Conservation (phyloP, 2,888 invertebrate species). For the Pheosia gnoma region DNA sequence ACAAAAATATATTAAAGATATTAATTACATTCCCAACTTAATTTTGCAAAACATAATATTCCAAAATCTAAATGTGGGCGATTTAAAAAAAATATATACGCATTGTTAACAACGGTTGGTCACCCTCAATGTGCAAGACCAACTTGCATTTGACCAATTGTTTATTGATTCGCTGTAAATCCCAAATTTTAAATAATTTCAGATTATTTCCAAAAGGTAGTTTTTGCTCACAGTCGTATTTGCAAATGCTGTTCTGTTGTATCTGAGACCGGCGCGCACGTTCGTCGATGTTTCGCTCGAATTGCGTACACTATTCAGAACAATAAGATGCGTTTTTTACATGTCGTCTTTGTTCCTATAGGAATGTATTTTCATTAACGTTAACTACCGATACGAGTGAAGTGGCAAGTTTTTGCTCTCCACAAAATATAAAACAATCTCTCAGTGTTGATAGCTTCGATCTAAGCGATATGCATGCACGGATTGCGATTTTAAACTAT, state of each 20-base stretch:
- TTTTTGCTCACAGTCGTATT: constrained; percentile 51
- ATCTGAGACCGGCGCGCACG: constrained; percentile 36
- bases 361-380: constrained; percentile 44
- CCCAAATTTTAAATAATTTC: constrained; percentile 11
- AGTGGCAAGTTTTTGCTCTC: constrained; percentile 39
- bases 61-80: too few relatives aligned
- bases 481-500: constrained; percentile 38
- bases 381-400: constrained; percentile 37
- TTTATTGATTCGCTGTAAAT: too few relatives aligned
- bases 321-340: constrained; percentile 51
- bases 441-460: constrained; percentile 30
- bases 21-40: too few relatives aligned
- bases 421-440: constrained; percentile 30
- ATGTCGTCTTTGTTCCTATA: constrained; percentile 44
- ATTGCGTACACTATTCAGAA: constrained; percentile 48
- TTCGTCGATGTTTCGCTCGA: constrained; percentile 46
- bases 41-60: too few relatives aligned
- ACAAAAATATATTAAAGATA: too few relatives aligned
- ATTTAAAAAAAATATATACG: too few relatives aligned
- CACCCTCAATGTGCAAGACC: too few relatives aligned
- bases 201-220: constrained; percentile 38
- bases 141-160: too few relatives aligned
- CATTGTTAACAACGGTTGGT: too few relatives aligned
- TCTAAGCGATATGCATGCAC: constrained; percentile 35
- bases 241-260: constrained; percentile 55